These are phyloP conservation scores for Chloropsis hardwickii DNA, from an alignment of 2,113 vertebrate species.

Conservation along the genomic window DNA sequence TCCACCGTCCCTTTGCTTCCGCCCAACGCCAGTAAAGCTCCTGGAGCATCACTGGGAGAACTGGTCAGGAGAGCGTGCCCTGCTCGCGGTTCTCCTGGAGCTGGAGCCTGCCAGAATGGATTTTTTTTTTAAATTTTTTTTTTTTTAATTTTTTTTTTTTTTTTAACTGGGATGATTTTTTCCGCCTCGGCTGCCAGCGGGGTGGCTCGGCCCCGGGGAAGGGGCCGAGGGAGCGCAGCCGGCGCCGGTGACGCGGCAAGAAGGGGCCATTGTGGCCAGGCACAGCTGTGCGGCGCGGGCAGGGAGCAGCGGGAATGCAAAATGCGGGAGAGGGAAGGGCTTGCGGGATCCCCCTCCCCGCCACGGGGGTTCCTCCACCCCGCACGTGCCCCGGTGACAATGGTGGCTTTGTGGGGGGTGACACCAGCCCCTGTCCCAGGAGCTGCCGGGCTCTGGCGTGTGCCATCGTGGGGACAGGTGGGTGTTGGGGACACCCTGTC, in stretches of 20 bases:
- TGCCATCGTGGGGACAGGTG: accelerated
- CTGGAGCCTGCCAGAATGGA: not conserved
- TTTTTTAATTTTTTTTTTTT: not conserved
- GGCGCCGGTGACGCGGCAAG: not conserved
- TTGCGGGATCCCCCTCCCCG: not conserved
- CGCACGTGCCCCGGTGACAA: not conserved
- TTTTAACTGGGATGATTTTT: not conserved
- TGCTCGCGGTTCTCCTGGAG: not conserved
- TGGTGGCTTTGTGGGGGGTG: not conserved
- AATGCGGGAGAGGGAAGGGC: not conserved
- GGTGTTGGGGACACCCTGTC: not conserved
- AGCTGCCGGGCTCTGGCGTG: not conserved
- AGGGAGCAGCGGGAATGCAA: not conserved
- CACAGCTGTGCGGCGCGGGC: not conserved
- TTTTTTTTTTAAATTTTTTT: not conserved
- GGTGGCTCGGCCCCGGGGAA: not conserved
- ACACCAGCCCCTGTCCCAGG: not conserved
- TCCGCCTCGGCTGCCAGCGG: not conserved
- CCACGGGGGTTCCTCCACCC: not conserved
- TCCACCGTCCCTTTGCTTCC: not conserved
- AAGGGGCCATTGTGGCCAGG: conserved; percentile 49
- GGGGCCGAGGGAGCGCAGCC: not conserved
- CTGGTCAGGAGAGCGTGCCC: not conserved
- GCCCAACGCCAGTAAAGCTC: accelerated
- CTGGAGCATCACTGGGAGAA: not conserved